Base-by-base conservation (phyloP, 2,888 invertebrate genomes). In the Pammene aurita region DNA sequence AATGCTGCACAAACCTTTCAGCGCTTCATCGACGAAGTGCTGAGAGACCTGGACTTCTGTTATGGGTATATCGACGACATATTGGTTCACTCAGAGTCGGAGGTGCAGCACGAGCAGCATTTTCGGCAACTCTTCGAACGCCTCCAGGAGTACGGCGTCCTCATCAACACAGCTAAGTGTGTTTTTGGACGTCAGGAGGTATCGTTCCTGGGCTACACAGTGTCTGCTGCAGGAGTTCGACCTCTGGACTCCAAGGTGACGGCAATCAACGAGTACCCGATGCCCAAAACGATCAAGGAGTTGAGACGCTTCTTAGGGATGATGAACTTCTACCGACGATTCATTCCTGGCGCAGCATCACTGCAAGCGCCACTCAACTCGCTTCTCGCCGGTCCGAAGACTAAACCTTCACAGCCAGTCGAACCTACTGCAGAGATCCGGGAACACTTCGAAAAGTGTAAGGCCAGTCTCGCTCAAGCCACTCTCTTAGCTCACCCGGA, bases 11-110 rank as follows among this genome's bases (percentile, higher is more conserved):
- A 52, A 11, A 52, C 18, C 10, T 44, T 38, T 9, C 38, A 38
- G 38, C 46, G 46, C 34, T 88, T 72, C 82, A 86, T 70, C 73
- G 82, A 78, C 87, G 10, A 78, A 16, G 44, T 73, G 50, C 44
- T 41, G 0, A 52, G 70, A 13, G 74, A 71, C 9, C 67, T 75
- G 0, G 74, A 73, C 10, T 75, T 72, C 38, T 42, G n/a, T 6
- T 83, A 75, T 64, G 61, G 70, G 0, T 86, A 85, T 50, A 61
- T 86, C 0, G 83, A 85, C 54, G 83, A 83, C 66, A 74, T 84
- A 60, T 67, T 83, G 13, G 63, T 75, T 0, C 73, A 58, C 46
- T 76, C 77, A 13, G 73, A 76, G 0, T 14, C 62, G 10, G 65
- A 63, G 10, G 38, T 2, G 1, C 14, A 65, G 54, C 73, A 73